Evolutionary conservation across 37 sponge, comb jelly and placozoan genomes (phyloP), one percentile per base, ranked within the genome.

Genomic region (Spongilla lacustris): DNA sequence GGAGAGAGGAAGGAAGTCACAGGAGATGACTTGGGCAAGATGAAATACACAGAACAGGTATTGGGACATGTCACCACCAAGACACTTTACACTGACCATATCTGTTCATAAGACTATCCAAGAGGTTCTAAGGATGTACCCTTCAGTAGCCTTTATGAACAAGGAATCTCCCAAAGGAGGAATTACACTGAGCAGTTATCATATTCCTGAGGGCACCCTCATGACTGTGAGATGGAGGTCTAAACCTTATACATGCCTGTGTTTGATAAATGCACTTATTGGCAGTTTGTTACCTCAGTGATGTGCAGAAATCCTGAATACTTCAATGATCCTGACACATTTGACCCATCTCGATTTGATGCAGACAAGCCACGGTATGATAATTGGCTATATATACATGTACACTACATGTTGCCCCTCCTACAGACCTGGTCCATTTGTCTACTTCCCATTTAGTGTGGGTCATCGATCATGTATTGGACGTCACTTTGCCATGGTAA

Each of bases 401-500:
- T 41, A 41, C 41, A 41, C 3, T 29, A 30, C 3, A 70, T 70
- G 11, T 19, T n/a, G n/a, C n/a, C n/a, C n/a, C n/a, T n/a, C n/a
- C 26, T 23, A 34, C 34, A 76, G 77, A 34, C 77, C 77, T 10
- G 36, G 34, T 33, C 36, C 77, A 76, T 76, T 76, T 76, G 77
- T 76, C 0, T 76, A 37, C 46, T 34, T 76, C 26, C 77, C 77
- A 76, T 76, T 76, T 76, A 49, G 77, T 34, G 38, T 36, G 27
- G 46, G 77, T 34, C 77, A 76, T 36, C 77, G 77, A 0, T 76
- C 77, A 21, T 76, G 77, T 36, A 76, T 76, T 27, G 77, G 77
- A 29, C 32, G 36, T 38, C 77, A 76, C 46, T 76, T 76, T 76
- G 77, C 77, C 34, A 76, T 76, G 34, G 77, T 76, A 11, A 35